phyloP scores from a whole-genome alignment of 2,797 vertebrate species.

The Periparus ater region DNA sequence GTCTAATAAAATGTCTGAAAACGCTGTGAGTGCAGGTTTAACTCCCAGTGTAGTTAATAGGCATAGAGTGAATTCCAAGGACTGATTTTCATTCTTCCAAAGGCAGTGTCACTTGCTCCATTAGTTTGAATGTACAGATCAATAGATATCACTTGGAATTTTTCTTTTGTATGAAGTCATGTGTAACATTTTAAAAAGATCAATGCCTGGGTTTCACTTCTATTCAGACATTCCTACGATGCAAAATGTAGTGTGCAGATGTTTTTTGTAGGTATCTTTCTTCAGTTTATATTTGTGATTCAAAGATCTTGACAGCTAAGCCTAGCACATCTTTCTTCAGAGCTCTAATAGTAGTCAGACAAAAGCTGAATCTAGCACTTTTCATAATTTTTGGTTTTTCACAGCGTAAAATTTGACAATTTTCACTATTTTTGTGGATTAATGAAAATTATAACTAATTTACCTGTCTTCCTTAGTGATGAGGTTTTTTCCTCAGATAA shows the following conservation, averaged over 20 bases:
- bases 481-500: not conserved
- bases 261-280: not conserved
- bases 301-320: not conserved
- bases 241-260: not conserved
- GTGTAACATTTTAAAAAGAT: not conserved
- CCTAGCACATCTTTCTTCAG: not conserved
- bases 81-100: not conserved
- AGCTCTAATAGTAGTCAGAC: not conserved
- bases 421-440: not conserved
- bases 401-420: not conserved
- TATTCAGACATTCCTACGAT: not conserved
- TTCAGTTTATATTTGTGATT: not conserved
- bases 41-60: not conserved
- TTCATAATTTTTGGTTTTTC: not conserved
- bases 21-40: not conserved
- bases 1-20: not conserved
- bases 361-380: not conserved
- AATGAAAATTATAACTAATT: not conserved
- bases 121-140: not conserved
- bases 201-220: not conserved
- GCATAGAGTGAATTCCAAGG: not conserved
- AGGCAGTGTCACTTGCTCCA: not conserved
- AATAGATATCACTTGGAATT: not conserved
- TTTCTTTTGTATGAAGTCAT: not conserved
- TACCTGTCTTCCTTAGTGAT: not conserved